Evolutionary conservation across 2,888 invertebrate species (phyloP).

Genomic region (Patella ulyssiponensis): DNA sequence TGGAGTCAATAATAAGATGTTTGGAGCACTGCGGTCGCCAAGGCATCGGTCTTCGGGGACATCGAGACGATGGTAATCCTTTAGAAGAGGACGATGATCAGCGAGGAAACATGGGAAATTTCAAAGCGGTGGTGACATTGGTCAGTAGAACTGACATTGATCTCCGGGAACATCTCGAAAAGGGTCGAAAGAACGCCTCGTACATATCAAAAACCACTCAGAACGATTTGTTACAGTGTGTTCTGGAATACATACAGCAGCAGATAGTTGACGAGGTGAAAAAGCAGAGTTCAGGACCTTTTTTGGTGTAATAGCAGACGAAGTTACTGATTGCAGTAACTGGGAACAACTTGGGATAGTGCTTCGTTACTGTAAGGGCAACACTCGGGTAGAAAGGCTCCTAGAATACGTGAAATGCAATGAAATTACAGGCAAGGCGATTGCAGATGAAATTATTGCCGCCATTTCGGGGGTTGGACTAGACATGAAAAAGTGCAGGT

Average conservation of each 20-base stretch:
- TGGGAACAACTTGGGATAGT: slow-evolving; percentile 1
- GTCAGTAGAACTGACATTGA: too few species aligned
- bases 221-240: too few species aligned
- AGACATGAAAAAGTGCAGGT: too few species aligned
- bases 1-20: not conserved
- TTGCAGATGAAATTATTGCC: too few species aligned
- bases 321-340: not conserved
- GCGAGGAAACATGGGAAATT: not conserved
- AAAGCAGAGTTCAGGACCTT: not conserved
- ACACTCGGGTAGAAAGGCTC: not conserved
- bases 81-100: not conserved
- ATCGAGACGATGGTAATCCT: slow-evolving; percentile 6
- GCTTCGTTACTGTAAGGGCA: slow-evolving; percentile 4
- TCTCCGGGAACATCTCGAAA: too few species aligned
- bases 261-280: too few species aligned
- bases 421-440: too few species aligned
- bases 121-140: not conserved
- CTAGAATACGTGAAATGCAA: too few species aligned
- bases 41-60: not conserved
- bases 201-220: too few species aligned
- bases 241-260: too few species aligned
- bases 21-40: not conserved
- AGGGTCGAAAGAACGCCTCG: too few species aligned
- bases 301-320: slow-evolving; percentile 8
- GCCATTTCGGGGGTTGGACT: too few species aligned